These are phyloP conservation scores for Amiota communis DNA, from an alignment of 2,888 invertebrate genomes.

Conservation along the genomic window DNA sequence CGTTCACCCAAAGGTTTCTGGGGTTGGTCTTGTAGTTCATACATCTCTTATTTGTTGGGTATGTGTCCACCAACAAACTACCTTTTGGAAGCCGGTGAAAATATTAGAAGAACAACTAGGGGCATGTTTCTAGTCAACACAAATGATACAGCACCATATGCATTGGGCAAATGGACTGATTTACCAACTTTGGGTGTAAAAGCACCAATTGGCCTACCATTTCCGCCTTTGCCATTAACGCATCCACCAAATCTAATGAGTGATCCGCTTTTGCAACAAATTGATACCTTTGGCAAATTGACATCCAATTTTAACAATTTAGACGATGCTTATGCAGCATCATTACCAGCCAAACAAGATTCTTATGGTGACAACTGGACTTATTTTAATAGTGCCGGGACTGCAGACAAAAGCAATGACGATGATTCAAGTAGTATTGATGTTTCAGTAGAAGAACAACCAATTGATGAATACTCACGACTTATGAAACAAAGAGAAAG, in stretches of 20 bases:
- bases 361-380: slow-evolving; percentile 66
- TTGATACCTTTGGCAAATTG: slow-evolving; percentile 72
- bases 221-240: slow-evolving; percentile 34
- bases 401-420: slow-evolving; percentile 47
- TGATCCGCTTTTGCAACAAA: slow-evolving; percentile 64
- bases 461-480: slow-evolving; percentile 41
- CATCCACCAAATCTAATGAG: slow-evolving; percentile 46
- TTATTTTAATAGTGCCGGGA: slow-evolving; percentile 59
- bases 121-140: slow-evolving; percentile 78
- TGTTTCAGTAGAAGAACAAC: slow-evolving; percentile 59
- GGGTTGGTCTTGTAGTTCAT: slow-evolving; percentile 79
- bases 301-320: slow-evolving; percentile 69
- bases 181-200: slow-evolving; percentile 63
- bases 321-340: slow-evolving; percentile 30
- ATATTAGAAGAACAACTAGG: slow-evolving; percentile 66
- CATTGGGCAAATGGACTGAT: slow-evolving; percentile 76
- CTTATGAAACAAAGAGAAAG: slow-evolving; percentile 34
- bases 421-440: slow-evolving; percentile 14
- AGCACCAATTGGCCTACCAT: slow-evolving; percentile 34
- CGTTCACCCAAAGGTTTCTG: slow-evolving; percentile 78
- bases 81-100: slow-evolving; percentile 74
- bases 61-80: slow-evolving; percentile 76
- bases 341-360: slow-evolving; percentile 57
- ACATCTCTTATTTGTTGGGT: slow-evolving; percentile 76
- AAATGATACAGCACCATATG: slow-evolving; percentile 76